Evolutionary conservation across 1,140 invertebrate species (phyloP), one percentile per base, ranked within the genome.

Genomic region (Telenomus remus): DNA sequence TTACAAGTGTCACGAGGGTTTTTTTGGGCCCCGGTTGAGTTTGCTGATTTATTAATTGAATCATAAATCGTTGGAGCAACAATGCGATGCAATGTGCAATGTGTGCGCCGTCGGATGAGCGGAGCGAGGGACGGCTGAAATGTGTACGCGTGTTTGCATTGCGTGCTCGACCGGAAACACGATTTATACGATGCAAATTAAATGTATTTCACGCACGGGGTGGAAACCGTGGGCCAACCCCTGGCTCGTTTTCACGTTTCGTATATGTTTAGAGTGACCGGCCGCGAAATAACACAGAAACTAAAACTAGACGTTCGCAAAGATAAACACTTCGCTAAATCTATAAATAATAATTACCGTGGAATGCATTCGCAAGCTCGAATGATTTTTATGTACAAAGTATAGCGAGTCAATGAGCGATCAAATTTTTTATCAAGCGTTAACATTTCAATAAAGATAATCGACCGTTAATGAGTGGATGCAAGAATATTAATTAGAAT

Each of bases 121-220:
- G 75, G 75, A 78, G n/a, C n/a, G 51, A 69, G 74, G 82, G 66
- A 65, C 53, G 46, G 71, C 48, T 78, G 69, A 83, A 84, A 84
- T 68, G 59, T 74, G 59, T 74, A 83, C 83, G 81, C 83, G 76
- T 85, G 85, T 86, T 86, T 86, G 81, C 79, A 69, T 85, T 86
- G 82, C 84, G 83, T 85, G 81, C 85, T 84, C 85, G 80, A 86
- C 82, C 83, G 84, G 81, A 86, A 86, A 86, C 83, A 82, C 84
- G 81, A 86, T 86, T 86, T 86, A 86, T 85, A 85, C 83, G 80
- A 86, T 86, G 85, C 85, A 86, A 86, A 86, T 86, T 86, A 82
- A 84, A 84, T 81, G 83, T 81, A 78, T 79, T 81, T 74, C 68
- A 79, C 72, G 66, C 56, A 66, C 65, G 54, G 77, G 77, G 68